phyloP scores from a whole-genome alignment of 2,797 vertebrate species.

The Neomorphus geoffroyi region DNA sequence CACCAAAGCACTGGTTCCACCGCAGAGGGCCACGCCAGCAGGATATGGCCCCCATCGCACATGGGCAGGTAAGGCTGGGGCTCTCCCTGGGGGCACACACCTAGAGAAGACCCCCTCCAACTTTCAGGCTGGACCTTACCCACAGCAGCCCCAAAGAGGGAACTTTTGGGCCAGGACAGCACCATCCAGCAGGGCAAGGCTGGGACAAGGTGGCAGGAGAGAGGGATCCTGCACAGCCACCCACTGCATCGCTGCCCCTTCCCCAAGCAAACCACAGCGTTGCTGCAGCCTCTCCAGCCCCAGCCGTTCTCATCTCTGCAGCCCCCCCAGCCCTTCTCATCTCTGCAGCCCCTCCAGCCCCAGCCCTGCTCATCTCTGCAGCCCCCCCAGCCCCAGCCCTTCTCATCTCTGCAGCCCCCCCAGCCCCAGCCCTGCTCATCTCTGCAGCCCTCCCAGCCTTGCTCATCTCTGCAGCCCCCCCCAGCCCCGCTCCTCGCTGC shows the following conservation, averaged over 20 bases:
- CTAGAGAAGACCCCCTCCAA: not conserved
- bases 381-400: too few relatives aligned
- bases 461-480: too few relatives aligned
- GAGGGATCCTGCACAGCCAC: not conserved
- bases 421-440: too few relatives aligned
- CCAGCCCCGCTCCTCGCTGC: not conserved
- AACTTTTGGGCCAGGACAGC: not conserved
- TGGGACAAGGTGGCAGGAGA: not conserved
- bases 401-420: too few relatives aligned
- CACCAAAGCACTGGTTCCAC: fast-evolving
- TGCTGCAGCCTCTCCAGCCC: too few relatives aligned
- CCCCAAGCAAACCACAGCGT: too few relatives aligned
- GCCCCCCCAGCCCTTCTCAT: too few relatives aligned
- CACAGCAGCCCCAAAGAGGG: too few relatives aligned
- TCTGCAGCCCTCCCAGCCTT: too few relatives aligned
- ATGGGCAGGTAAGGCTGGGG: fast-evolving
- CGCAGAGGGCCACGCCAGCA: fast-evolving
- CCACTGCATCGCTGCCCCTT: not conserved
- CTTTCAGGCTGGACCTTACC: not conserved
- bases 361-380: too few relatives aligned
- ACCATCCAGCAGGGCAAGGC: not conserved
- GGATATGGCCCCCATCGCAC: not conserved
- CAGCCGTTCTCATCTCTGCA: too few relatives aligned
- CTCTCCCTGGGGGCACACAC: not conserved
- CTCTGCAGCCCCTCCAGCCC: too few relatives aligned